Percentiles rank a stretch among this genome's conserved stretches.
Conservation (phyloP, 1,140 invertebrate genomes). For the Apolygus lucorum region DNA sequence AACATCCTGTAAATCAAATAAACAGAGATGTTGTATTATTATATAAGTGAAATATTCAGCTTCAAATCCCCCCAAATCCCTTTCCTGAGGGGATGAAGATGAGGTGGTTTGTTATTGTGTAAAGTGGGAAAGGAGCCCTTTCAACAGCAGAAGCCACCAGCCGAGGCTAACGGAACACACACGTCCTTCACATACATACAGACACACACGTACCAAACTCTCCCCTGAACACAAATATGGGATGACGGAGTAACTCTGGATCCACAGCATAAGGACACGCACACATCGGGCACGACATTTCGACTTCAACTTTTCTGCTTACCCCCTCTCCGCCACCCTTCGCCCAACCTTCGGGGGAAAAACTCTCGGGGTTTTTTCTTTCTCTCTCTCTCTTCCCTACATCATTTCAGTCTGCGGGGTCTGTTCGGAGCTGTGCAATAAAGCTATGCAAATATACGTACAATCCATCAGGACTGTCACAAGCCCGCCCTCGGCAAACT, state of each 20-base stretch:
- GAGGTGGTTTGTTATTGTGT: neutral
- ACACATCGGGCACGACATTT: neutral
- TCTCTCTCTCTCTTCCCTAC: neutral
- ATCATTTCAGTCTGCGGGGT: neutral
- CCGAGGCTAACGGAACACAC: no score
- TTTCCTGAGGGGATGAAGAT: no score
- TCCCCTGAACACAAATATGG: neutral
- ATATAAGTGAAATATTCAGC: no score
- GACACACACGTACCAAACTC: neutral
- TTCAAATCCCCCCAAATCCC: no score
- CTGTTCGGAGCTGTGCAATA: neutral
- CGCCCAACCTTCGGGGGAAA: no score
- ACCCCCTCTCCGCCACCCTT: neutral
- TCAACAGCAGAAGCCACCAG: neutral
- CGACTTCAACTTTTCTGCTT: neutral
- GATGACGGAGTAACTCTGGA: neutral
- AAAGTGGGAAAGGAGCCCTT: neutral
- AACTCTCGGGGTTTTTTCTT: neutral
- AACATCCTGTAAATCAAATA: no score
- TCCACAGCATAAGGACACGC: neutral
- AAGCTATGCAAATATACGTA: slow-evolving; percentile 24
- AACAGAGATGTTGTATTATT: no score
- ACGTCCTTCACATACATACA: neutral
- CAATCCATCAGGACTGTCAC: slow-evolving; percentile 20
- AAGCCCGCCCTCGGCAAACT: slow-evolving; percentile 26